These are phyloP conservation scores for Limnephilus auricula DNA, from an alignment of 2,888 invertebrate species.

Conservation along the genomic window DNA sequence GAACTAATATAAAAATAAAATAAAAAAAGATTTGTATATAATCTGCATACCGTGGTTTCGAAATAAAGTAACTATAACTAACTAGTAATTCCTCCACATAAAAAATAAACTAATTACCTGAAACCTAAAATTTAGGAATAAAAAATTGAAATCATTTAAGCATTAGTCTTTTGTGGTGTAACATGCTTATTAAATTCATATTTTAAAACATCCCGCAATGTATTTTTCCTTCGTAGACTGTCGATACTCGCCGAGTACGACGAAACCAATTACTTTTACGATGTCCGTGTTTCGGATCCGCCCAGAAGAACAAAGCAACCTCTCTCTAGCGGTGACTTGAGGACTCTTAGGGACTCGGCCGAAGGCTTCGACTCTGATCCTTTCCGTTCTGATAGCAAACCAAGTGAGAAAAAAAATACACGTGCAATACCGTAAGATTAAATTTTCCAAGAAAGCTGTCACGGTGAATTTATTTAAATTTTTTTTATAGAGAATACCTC, in stretches of 20 bases:
- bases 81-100: neutral
- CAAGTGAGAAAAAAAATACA: neutral
- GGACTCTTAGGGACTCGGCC: neutral
- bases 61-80: too few relatives aligned
- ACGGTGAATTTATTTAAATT: too few relatives aligned
- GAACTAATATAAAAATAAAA: too few relatives aligned
- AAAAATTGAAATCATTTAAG: too few relatives aligned
- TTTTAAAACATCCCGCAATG: neutral
- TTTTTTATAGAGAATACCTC: too few relatives aligned
- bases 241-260: neutral
- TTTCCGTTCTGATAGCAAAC: neutral
- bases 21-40: too few relatives aligned
- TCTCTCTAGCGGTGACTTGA: neutral
- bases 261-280: constrained; percentile 8
- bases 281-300: neutral
- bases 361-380: neutral
- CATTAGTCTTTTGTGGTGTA: neutral
- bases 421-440: neutral
- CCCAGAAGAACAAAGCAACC: neutral
- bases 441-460: neutral
- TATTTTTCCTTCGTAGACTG: neutral
- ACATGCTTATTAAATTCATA: neutral
- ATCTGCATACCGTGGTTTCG: too few relatives aligned
- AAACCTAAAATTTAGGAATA: neutral
- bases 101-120: neutral